Percentiles rank a stretch among this genome's conserved stretches.
These are phyloP conservation scores for Sclerodermus sp. DNA, from an alignment of 2,888 invertebrate species.

Conservation along the genomic window DNA sequence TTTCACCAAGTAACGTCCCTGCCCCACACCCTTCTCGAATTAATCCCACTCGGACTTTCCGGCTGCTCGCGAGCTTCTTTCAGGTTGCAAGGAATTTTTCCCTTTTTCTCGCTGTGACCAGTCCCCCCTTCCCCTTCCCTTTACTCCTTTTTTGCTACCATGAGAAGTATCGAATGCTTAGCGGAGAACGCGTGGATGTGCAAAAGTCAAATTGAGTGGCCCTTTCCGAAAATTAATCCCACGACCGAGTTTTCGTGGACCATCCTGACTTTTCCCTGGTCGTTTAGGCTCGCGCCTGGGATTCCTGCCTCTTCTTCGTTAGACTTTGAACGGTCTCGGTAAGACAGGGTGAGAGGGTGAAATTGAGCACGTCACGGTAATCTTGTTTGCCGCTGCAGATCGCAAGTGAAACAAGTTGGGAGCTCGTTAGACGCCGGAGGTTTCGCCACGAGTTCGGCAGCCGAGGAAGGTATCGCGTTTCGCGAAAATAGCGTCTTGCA, in stretches of 20 bases:
- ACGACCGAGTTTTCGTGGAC: no score
- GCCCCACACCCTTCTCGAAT: conserved; percentile 31
- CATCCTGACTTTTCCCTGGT: no score
- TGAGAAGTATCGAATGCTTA: no score
- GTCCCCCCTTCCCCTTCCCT: not conserved
- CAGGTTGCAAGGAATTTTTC: no score
- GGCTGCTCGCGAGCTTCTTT: no score
- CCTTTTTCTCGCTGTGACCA: not conserved
- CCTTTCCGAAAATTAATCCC: no score
- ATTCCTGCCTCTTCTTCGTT: no score
- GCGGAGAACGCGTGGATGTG: no score
- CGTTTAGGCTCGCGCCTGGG: not conserved
- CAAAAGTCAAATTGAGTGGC: no score
- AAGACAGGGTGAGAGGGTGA: conserved; percentile 7
- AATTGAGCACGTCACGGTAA: conserved; percentile 29
- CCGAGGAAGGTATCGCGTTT: conserved; percentile 33
- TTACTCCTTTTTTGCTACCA: no score
- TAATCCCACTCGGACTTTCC: conserved; percentile 20
- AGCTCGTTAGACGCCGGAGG: conserved; percentile 26
- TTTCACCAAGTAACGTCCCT: no score
- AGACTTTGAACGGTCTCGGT: no score
- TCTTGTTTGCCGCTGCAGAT: conserved; percentile 40
- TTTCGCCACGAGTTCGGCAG: conserved; percentile 20
- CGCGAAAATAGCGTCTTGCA: conserved; percentile 30
- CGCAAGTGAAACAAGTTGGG: conserved; percentile 43